Conservation (phyloP, 2,113 vertebrate genomes). For the Progne subis region DNA sequence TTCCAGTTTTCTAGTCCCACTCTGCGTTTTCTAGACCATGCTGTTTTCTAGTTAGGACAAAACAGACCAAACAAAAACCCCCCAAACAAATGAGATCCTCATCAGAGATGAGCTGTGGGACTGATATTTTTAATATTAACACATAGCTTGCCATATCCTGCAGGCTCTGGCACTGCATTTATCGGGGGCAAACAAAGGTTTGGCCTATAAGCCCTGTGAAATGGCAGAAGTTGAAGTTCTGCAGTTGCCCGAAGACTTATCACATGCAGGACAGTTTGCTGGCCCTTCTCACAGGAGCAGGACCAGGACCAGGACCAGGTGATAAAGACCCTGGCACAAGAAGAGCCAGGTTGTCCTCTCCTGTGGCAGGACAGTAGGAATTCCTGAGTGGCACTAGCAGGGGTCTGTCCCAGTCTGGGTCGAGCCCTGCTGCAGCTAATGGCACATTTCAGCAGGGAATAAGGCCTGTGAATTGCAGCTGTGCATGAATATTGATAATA, state of each 20-base stretch:
- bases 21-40: background rate
- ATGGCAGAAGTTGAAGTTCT: background rate
- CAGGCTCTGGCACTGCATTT: background rate
- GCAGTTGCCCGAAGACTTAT: background rate
- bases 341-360: background rate
- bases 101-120: background rate
- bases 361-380: background rate
- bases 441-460: background rate
- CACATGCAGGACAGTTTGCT: background rate
- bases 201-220: background rate
- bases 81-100: background rate
- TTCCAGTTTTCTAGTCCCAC: background rate
- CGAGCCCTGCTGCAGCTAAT: background rate
- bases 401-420: background rate
- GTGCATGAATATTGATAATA: constrained; percentile 61
- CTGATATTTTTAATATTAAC: background rate
- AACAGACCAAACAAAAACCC: background rate
- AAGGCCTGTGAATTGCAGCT: constrained; percentile 1
- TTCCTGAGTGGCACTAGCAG: background rate
- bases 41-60: background rate
- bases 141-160: background rate
- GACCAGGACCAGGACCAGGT: background rate
- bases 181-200: background rate
- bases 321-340: background rate
- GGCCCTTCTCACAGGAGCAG: background rate